A percentile compares a stretch with the other conserved stretches of the same genome.
Conservation (phyloP, 2,888 invertebrate species). For the Sphecodes monilicornis region DNA sequence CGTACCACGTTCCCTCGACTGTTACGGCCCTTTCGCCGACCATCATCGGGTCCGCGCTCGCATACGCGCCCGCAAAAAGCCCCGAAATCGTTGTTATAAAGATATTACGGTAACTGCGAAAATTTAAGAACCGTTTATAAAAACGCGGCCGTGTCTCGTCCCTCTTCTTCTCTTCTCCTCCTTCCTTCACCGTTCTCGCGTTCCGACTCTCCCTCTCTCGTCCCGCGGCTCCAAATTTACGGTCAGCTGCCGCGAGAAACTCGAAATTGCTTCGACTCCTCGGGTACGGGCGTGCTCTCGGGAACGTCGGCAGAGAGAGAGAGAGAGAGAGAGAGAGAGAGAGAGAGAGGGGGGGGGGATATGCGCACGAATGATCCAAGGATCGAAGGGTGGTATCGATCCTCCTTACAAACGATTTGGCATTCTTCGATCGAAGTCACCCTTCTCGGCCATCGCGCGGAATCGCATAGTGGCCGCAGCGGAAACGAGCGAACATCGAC, state of each 20-base stretch:
- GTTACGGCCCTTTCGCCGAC: slow-evolving; percentile 16
- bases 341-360: too few species aligned
- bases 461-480: too few species aligned
- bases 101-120: slow-evolving; percentile 62
- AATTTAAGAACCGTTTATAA: slow-evolving; percentile 56
- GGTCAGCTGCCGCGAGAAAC: slow-evolving; percentile 58
- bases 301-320: neutral
- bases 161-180: neutral
- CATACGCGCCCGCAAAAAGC: slow-evolving; percentile 50
- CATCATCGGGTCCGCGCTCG: slow-evolving; percentile 50
- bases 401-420: neutral
- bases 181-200: neutral
- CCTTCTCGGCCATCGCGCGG: neutral
- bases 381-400: neutral
- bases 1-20: neutral
- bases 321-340: neutral
- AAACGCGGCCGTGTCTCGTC: slow-evolving; percentile 38
- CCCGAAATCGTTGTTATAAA: slow-evolving; percentile 60
- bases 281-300: neutral
- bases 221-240: slow-evolving; percentile 49
- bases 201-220: slow-evolving; percentile 12
- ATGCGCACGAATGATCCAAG: neutral
- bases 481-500: neutral
- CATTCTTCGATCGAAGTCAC: neutral
- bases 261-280: slow-evolving; percentile 44